Conservation (phyloP, 2,888 invertebrate genomes). For the Melanotus villosus region DNA sequence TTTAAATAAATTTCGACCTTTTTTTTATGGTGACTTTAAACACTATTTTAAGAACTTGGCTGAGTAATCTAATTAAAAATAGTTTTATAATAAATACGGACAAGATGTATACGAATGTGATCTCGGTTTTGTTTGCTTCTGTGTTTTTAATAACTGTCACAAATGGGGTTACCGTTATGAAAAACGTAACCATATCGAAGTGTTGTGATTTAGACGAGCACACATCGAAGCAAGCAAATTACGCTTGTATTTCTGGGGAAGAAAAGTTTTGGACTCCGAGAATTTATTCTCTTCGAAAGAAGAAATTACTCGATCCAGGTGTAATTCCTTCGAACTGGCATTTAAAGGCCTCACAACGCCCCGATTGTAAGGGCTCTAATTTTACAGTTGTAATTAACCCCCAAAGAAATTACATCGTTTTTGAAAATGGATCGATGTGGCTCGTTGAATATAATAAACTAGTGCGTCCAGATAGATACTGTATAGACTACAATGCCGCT, state of each 20-base stretch:
- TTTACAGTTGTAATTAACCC: slow-evolving; percentile 49
- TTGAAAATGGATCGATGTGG: slow-evolving; percentile 77
- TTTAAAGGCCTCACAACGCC: slow-evolving; percentile 60
- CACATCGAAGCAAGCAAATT: slow-evolving; percentile 42
- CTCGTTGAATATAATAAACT: slow-evolving; percentile 69
- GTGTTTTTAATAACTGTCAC: slow-evolving; percentile 13
- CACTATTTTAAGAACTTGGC: too few relatives aligned
- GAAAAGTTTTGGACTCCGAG: slow-evolving; percentile 33
- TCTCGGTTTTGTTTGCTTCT: slow-evolving; percentile 21
- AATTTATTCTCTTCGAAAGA: slow-evolving; percentile 70
- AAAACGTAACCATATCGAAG: slow-evolving; percentile 59
- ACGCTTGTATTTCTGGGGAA: slow-evolving; percentile 15
- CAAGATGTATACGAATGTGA: slow-evolving; percentile 24
- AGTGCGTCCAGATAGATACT: slow-evolving; percentile 75
- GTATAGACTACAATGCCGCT: slow-evolving; percentile 77
- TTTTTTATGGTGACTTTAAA: slow-evolving; percentile 7
- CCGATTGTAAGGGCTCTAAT: slow-evolving; percentile 65
- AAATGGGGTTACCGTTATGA: slow-evolving; percentile 28
- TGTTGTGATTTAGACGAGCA: slow-evolving; percentile 63
- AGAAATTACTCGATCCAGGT: slow-evolving; percentile 65
- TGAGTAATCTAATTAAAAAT: too few relatives aligned
- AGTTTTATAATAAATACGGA: too few relatives aligned
- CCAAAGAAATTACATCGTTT: slow-evolving; percentile 66
- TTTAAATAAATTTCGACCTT: slow-evolving; percentile 18
- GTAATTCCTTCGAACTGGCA: slow-evolving; percentile 70